Evolutionary conservation across 2,113 vertebrate genomes (phyloP), one percentile per base, ranked within the genome.

Genomic region (Sorex fumeus): DNA sequence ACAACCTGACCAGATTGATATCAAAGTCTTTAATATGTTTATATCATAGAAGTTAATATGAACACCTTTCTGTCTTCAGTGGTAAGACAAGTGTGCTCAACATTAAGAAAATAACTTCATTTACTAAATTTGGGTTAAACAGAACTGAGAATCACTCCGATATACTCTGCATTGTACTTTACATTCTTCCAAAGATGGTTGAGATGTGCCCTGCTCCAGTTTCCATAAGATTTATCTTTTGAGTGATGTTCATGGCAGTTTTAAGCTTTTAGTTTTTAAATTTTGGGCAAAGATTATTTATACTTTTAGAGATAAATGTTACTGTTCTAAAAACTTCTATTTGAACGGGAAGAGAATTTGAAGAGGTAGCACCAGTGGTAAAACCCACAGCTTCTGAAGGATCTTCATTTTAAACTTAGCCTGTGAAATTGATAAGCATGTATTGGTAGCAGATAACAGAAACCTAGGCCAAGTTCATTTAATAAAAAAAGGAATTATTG

Each of bases 391-490:
- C 40, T 50, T 43, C 11, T n/a, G 32, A 45, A 16, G 30, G 6
- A 40, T 6, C 15, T 80, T 13, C 8, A 80, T 84, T 84, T 87
- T 83, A 84, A 86, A 77, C 62, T 21, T 32, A 43, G 84, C 40
- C 11, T 27, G 8, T 45, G 43, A 79, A 47, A 72, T 57, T 77
- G 40, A 19, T 77, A 76, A 69, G 69, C 10, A 23, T 76, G 87
- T 53, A 28, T 57, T 70, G 11, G n/a, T 34, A 77, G 3, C 16
- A 66, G 43, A 32, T 57, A 87, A 36, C 30, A 88, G 80, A 70
- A 81, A 86, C 11, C 13, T 34, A 75, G 27, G 10, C 91, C 27
- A 74, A 90, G 82, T 75, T 71, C 32, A 88, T 23, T 84, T 87
- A 57, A 40, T 70, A 91, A 82, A 75, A 32, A 76, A 25, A 64